These are phyloP conservation scores for Hemicordylus capensis DNA, from an alignment of 2,113 vertebrate genomes.

Conservation along the genomic window DNA sequence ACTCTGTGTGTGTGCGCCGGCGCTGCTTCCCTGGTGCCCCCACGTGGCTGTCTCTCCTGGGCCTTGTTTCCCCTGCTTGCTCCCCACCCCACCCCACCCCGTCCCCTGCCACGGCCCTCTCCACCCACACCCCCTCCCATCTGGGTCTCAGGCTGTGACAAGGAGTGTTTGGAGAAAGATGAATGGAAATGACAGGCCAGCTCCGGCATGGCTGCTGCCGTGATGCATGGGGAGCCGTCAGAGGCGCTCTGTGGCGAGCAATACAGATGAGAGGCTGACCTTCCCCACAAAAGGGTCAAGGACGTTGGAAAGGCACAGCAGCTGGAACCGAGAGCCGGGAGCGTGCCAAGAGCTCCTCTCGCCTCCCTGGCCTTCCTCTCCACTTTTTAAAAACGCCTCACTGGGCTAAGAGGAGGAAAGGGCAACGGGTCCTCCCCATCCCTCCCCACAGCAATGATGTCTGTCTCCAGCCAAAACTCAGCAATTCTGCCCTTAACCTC, in stretches of 20 bases:
- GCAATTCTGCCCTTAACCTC: fast-evolving
- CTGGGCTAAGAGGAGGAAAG: background rate
- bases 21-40: background rate
- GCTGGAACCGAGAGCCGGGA: background rate
- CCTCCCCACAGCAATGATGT: background rate
- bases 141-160: conserved; percentile 53
- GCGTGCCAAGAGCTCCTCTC: background rate
- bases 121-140: background rate
- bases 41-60: background rate
- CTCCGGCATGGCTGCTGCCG: conserved; percentile 67
- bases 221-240: conserved; percentile 71
- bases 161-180: conserved; percentile 66
- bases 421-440: fast-evolving
- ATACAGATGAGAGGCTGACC: conserved; percentile 65
- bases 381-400: background rate
- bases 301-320: conserved; percentile 50
- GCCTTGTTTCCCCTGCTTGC: background rate
- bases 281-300: conserved; percentile 60
- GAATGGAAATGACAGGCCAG: conserved; percentile 70
- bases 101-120: background rate
- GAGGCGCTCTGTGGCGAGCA: conserved; percentile 30
- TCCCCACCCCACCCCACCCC: background rate
- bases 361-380: too few species aligned
- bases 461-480: fast-evolving
- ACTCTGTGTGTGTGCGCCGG: too few species aligned